Conservation (phyloP, 1,140 invertebrate genomes). For the Theocolax elegans region DNA sequence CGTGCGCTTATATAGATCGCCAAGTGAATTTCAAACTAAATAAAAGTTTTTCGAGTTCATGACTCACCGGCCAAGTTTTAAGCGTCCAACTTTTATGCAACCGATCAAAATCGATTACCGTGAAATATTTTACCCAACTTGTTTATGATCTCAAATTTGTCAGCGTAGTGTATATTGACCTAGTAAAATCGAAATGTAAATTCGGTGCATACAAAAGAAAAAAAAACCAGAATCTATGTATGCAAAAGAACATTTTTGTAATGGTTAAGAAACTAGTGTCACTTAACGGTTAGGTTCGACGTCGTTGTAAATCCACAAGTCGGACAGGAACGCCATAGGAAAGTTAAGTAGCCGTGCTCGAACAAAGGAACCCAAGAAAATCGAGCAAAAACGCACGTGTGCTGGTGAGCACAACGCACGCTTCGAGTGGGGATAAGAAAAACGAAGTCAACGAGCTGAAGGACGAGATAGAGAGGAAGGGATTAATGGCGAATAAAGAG, state of each 20-base stretch:
- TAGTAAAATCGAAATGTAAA: too few species aligned
- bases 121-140: slow-evolving; percentile 14
- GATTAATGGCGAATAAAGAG: slow-evolving; percentile 3
- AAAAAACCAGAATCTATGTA: too few species aligned
- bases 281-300: too few species aligned
- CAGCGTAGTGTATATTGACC: background rate
- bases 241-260: too few species aligned
- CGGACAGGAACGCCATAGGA: background rate
- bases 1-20: background rate
- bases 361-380: slow-evolving; percentile 29
- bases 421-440: background rate
- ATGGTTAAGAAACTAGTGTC: too few species aligned
- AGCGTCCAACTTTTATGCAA: slow-evolving; percentile 16
- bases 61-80: background rate
- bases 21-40: slow-evolving; percentile 14
- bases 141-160: slow-evolving; percentile 7
- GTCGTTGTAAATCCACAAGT: too few species aligned
- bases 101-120: slow-evolving; percentile 25
- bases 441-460: slow-evolving; percentile 31
- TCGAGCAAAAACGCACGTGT: slow-evolving; percentile 15
- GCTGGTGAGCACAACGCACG: background rate
- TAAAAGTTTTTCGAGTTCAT: slow-evolving; percentile 21
- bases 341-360: background rate
- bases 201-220: too few species aligned
- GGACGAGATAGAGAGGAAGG: slow-evolving; percentile 8